phyloP scores from a whole-genome alignment of 2,797 vertebrate genomes.

The Arctocebus calabarensis region DNA sequence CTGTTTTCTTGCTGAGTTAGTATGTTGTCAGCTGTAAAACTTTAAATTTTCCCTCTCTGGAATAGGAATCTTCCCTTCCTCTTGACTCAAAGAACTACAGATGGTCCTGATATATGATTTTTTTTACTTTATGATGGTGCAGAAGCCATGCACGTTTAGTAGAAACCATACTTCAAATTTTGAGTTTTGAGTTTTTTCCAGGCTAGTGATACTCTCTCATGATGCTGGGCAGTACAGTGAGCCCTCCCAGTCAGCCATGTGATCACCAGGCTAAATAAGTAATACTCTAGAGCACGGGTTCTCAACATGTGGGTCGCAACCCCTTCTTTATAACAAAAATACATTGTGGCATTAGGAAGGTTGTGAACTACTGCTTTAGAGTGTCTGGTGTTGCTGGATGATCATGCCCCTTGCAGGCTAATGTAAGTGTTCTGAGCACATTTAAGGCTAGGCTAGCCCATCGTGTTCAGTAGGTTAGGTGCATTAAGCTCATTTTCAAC shows the following conservation, averaged over 20 bases:
- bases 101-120: neutral
- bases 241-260: neutral
- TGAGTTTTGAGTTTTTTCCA: neutral
- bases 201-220: neutral
- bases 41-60: neutral
- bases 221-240: neutral
- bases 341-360: no score
- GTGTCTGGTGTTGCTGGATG: neutral
- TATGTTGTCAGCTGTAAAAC: neutral
- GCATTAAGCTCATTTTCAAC: neutral
- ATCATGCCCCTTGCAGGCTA: neutral
- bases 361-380: no score
- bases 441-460: neutral
- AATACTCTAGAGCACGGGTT: no score
- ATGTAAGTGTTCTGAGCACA: neutral
- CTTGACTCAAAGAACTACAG: neutral
- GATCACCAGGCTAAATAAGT: neutral
- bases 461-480: neutral
- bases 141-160: neutral
- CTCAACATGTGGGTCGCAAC: no score
- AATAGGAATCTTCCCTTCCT: neutral
- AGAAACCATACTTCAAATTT: neutral
- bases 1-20: neutral
- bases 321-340: no score
- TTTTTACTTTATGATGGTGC: neutral